These are phyloP conservation scores for Zoanthus sansibaricus DNA, from an alignment of 92 coral and sea anemone genomes.

Conservation along the genomic window DNA sequence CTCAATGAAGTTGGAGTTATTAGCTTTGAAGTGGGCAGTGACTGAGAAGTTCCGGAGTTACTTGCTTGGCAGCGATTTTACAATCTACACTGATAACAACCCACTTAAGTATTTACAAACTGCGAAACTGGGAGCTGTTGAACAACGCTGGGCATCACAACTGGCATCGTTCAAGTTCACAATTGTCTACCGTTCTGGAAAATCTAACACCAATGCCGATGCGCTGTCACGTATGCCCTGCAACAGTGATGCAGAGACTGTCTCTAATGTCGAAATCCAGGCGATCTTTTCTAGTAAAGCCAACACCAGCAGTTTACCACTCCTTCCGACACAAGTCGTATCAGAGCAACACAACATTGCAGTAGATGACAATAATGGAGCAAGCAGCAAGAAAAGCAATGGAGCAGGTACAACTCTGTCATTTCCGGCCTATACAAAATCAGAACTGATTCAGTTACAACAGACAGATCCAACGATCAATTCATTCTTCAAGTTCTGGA, in stretches of 20 bases:
- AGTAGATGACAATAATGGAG: too few relatives aligned
- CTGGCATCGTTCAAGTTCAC: conserved; percentile 47
- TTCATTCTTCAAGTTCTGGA: conserved; percentile 39
- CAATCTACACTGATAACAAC: not conserved
- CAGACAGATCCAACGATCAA: conserved; percentile 16
- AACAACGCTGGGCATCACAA: too few relatives aligned
- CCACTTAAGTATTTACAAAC: not conserved
- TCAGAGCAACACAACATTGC: not conserved
- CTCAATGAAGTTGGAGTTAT: too few relatives aligned
- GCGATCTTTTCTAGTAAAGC: not conserved
- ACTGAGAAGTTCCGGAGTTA: not conserved
- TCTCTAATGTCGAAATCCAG: not conserved
- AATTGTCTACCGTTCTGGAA: conserved; percentile 58
- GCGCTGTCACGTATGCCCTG: conserved; percentile 66
- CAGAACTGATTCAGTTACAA: conserved; percentile 18
- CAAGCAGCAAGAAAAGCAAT: conserved; percentile 1
- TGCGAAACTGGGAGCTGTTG: not conserved
- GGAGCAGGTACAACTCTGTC: not conserved
- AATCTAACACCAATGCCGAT: conserved; percentile 60
- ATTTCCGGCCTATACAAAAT: conserved; percentile 33
- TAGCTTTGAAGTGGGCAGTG: not conserved
- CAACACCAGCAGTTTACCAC: conserved; percentile 3
- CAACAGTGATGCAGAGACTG: not conserved
- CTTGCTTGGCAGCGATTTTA: not conserved
- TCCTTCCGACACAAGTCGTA: not conserved